These are phyloP conservation scores for Parochlus steinenii DNA, from an alignment of 2,888 invertebrate species.

Conservation along the genomic window DNA sequence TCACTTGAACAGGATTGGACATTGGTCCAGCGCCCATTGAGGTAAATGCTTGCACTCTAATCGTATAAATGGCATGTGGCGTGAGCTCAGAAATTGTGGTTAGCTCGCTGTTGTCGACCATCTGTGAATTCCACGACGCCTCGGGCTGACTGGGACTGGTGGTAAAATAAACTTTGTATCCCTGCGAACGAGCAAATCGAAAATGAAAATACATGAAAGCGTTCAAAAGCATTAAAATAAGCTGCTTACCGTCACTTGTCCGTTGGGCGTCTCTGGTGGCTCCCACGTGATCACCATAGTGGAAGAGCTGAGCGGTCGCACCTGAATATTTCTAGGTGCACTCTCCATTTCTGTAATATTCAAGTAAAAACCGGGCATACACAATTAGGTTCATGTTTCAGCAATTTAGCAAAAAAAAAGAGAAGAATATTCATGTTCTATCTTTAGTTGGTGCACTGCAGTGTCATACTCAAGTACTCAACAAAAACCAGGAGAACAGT, in stretches of 20 bases:
- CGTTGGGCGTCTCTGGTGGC: conserved; percentile 93
- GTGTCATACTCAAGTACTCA: no score
- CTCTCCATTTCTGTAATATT: conserved; percentile 73
- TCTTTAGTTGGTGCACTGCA: no score
- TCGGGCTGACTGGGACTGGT: conserved; percentile 71
- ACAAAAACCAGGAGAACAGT: no score
- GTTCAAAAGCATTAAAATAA: conserved; percentile 1
- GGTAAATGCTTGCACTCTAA: conserved; percentile 84
- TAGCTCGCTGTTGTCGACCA: conserved; percentile 82
- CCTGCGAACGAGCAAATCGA: conserved; percentile 41
- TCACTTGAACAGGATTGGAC: conserved; percentile 92
- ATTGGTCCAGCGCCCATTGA: conserved; percentile 91
- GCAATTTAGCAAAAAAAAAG: no score
- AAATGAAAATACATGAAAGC: conserved; percentile 13
- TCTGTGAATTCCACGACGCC: conserved; percentile 83
- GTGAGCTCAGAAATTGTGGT: conserved; percentile 86
- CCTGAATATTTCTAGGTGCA: conserved; percentile 87
- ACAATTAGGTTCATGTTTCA: no score
- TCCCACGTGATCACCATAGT: conserved; percentile 98
- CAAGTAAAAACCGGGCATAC: conserved; percentile 13
- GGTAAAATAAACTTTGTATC: conserved; percentile 94
- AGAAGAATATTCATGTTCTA: no score
- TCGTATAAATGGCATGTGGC: conserved; percentile 85
- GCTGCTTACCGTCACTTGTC: conserved; percentile 79
- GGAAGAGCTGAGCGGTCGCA: conserved; percentile 81